Base-by-base conservation (phyloP, 1,140 invertebrate species). In the Campoletis sonorensis region DNA sequence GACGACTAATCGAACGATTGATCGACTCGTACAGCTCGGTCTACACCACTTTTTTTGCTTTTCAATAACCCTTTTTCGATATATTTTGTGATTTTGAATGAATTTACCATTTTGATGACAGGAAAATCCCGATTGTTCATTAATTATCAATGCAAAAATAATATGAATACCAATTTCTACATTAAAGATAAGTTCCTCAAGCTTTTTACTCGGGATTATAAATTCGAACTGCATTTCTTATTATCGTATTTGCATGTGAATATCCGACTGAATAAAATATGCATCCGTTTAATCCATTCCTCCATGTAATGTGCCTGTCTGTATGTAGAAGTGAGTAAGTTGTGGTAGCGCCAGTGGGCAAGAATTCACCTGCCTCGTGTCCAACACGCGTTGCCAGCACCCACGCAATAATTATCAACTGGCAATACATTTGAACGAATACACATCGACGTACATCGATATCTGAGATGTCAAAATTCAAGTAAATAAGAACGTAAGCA, bases 281-380 rank as follows among this genome's bases (percentile, higher is more conserved):
- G 54, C 16, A 58, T 58, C 10, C 18, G 54, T 58, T n/a, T n/a
- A 4, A 58, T 58, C 40, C 40, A 45, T 10, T 45, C 8, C 8
- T 45, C 1, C 40, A 10, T 45, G 40, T 11, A 45, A 45, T 45
- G 1, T 45, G 40, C 11, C 8, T 13, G 11, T 13, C 5, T 73
- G 4, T 45, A 16, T 40, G 16, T 23, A 83, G 83, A 86, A 85
- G 82, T 83, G 77, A 82, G 84, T 85, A 82, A 85, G 84, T 85
- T 75, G 79, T 67, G 79, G 79, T 80, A 84, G 81, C 84, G 84
- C 64, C 49, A 30, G 49, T 16, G 18, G 77, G 64, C 78, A 80
- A 71, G 30, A 5, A 27, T 54, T 27, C 21, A 21, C 21, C 27
- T 78, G 71, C 79, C 33, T 67, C 58, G 84, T 81, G 81, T 45